These are phyloP conservation scores for Phalanger gymnotis DNA, from an alignment of 2,797 vertebrate genomes.

Conservation along the genomic window DNA sequence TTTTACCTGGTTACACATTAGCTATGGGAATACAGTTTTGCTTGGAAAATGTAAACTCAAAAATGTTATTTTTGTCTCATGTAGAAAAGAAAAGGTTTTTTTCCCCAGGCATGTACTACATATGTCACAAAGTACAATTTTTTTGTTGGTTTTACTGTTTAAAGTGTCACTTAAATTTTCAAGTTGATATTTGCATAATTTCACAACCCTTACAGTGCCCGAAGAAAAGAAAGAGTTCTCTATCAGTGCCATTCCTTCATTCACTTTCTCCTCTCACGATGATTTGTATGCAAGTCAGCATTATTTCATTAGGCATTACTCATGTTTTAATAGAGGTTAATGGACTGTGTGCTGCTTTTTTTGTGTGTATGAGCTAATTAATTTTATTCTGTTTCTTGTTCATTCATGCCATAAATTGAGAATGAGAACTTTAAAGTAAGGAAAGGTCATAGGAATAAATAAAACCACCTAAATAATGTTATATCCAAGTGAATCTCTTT, in stretches of 20 bases:
- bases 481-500: not conserved
- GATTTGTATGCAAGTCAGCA: not conserved
- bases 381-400: constrained; percentile 18
- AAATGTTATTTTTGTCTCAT: constrained; percentile 21
- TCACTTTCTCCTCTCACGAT: constrained; percentile 28
- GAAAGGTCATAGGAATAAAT: not conserved
- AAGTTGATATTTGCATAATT: constrained; percentile 1
- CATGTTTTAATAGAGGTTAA: not conserved
- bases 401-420: not conserved
- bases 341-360: not conserved
- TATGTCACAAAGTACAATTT: not conserved
- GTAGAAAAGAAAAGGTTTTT: constrained; percentile 24
- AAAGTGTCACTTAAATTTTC: constrained; percentile 25
- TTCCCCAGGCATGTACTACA: not conserved
- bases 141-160: constrained; percentile 42
- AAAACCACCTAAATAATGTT: not conserved
- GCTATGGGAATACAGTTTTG: not conserved
- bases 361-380: not conserved
- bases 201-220: not conserved
- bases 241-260: not conserved
- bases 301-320: not conserved
- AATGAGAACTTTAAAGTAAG: constrained; percentile 24
- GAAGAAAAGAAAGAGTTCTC: not conserved
- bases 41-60: constrained; percentile 5
- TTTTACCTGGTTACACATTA: constrained; percentile 27